A percentile compares a stretch with the other conserved stretches of the same genome.
phyloP scores from a whole-genome alignment of 2,888 invertebrate genomes.

The Nemapogon koenigi region DNA sequence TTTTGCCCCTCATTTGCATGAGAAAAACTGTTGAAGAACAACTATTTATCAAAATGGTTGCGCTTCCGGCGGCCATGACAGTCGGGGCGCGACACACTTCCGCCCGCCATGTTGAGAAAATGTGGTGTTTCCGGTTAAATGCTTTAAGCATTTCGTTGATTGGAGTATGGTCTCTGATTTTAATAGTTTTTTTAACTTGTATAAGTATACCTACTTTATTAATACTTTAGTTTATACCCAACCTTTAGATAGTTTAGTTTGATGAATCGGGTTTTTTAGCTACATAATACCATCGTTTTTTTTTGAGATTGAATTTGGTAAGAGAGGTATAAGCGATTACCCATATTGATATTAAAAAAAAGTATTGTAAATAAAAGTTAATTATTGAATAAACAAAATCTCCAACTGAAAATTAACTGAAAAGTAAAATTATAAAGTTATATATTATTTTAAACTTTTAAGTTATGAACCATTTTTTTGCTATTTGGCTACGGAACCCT shows the following conservation, averaged over 20 bases:
- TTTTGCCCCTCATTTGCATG: slow-evolving; percentile 61
- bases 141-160: slow-evolving; percentile 26
- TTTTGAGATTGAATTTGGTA: no score
- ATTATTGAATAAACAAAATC: background rate
- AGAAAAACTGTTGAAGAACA: slow-evolving; percentile 63
- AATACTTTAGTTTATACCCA: no score
- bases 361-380: background rate
- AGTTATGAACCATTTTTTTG: no score
- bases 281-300: no score
- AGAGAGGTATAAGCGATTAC: no score
- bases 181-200: no score
- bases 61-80: slow-evolving; percentile 59
- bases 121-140: slow-evolving; percentile 4
- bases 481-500: no score
- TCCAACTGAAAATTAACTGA: background rate
- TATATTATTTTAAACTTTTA: no score
- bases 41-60: slow-evolving; percentile 63
- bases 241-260: no score
- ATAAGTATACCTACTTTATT: no score
- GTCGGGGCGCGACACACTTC: slow-evolving; percentile 55
- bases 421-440: no score
- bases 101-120: slow-evolving; percentile 44
- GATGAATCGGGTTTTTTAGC: no score
- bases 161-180: slow-evolving; percentile 57
- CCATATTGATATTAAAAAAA: background rate